Evolutionary conservation across 2,113 vertebrate species (phyloP), one percentile per base, ranked within the genome.

Genomic region (Sphyrna mokarran): DNA sequence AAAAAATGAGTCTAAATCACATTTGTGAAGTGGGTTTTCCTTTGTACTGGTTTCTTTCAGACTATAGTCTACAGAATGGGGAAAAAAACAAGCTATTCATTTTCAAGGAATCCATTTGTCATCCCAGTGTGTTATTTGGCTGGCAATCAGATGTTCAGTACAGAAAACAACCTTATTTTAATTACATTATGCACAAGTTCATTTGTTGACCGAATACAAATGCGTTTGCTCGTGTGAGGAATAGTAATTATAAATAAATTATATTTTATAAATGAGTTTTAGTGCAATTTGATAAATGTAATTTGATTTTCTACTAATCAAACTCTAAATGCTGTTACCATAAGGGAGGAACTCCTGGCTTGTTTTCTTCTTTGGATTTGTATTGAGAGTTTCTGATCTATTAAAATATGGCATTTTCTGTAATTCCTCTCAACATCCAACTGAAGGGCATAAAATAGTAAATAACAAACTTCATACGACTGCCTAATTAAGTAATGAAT

Each of bases 121-220:
- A 95, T 72, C 94, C 69, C 40, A 72, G 94, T 40, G 29, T 72
- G 69, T 95, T 48, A 76, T 95, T 95, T 95, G 54, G 68, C 93
- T 95, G 94, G 68, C 72, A 95, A 95, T 72, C 94, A 95, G 40
- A 63, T 72, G 40, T 95, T 70, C 68, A 72, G 26, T 29, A 72
- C 14, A 1, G 7, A 54, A 22, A 72, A 72, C 37, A 95, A 95
- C 66, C 68, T 95, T 1, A 72, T 72, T 95, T 95, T 95, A 95
- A 72, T 95, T 72, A 95, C 48, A 16, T 95, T 95, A 72, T 72
- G 26, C 69, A 48, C 68, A 29, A 14, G 10, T 95, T 76, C 7
- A 95, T 95, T 95, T 72, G 40, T 95, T 70, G 54, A 95, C 69
- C 54, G 94, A 95, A 95, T 95, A 95, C 37, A 72, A 95, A 95